Evolutionary conservation across 2,113 vertebrate species (phyloP), one percentile per base, ranked within the genome.

Genomic region (Paracyprichromis sp.): DNA sequence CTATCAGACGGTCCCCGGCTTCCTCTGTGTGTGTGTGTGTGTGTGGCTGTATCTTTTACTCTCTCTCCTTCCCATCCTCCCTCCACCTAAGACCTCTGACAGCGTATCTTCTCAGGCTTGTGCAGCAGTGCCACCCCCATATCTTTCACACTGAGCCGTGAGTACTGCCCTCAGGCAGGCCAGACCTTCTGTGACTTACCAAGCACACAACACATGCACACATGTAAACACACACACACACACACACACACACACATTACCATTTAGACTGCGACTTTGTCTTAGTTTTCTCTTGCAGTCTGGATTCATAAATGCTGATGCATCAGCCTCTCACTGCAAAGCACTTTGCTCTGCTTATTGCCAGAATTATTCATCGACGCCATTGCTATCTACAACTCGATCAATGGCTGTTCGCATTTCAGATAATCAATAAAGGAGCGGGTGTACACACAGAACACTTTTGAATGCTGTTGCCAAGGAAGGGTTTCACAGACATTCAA

Each of bases 41-140:
- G 66, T 86, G 19, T 81, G 66, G 12, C 12, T 80, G 17, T 86
- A 66, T 85, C 38, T 85, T 54, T 84, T 66, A 52, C 38, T 87
- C 57, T 84, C 54, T 86, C 56, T 90, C 79, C 69, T 16, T 52
- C 4, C 19, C 85, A 76, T 84, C 89, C 80, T 93, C 71, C 82
- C 79, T 92, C 89, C 91, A 88, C 90, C 87, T 91, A 86, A 89
- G 92, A 92, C 88, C 92, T 94, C 91, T 85, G 83, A 92, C 94
- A 90, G 73, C 29, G 69, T 84, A 86, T 94, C 87, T 89, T 92
- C 84, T 90, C n/a, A 86, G 80, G 90, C 88, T 78, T 88, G 86
- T 87, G 88, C 86, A 29, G 84, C 80, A 85, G 81, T 87, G 89
- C 88, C 94, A 86, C 92, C 92, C 90, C 92, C 92, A 73, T 93